Conservation (phyloP, 2,797 vertebrate species). For the Tympanoctomys barrerae region DNA sequence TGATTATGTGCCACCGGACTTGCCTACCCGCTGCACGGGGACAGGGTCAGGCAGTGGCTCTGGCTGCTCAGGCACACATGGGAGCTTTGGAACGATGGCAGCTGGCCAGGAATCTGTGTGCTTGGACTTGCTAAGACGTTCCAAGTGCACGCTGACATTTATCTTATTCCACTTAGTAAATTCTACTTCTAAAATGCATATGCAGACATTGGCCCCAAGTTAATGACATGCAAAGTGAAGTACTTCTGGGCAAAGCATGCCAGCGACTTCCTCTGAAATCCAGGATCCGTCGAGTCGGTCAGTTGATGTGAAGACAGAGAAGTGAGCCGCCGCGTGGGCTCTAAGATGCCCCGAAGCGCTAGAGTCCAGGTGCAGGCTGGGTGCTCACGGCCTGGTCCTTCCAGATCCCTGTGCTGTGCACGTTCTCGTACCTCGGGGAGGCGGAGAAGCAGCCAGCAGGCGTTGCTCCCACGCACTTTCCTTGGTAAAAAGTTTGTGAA, state of each 20-base stretch:
- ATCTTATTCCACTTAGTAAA: background rate
- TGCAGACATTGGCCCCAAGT: background rate
- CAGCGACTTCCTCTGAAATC: background rate
- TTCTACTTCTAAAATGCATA: background rate
- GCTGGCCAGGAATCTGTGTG: background rate
- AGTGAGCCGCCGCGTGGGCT: background rate
- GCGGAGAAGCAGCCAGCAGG: background rate
- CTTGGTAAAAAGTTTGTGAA: background rate
- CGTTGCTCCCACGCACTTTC: background rate
- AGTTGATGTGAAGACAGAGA: background rate
- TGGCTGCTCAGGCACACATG: too few species aligned
- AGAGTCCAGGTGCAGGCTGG: background rate
- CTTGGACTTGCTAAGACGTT: background rate
- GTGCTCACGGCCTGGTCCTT: background rate
- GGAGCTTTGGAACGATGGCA: background rate
- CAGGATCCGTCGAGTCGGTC: background rate
- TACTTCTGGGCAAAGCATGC: background rate
- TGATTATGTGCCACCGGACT: background rate
- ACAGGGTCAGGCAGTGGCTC: background rate
- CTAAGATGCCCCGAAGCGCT: background rate
- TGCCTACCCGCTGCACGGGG: background rate
- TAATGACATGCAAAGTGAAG: background rate
- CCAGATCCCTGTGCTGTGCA: background rate
- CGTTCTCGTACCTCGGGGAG: background rate
- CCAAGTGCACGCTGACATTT: background rate